These are phyloP conservation scores for Diorhabda elongata DNA, from an alignment of 1,140 invertebrate genomes.

Conservation along the genomic window DNA sequence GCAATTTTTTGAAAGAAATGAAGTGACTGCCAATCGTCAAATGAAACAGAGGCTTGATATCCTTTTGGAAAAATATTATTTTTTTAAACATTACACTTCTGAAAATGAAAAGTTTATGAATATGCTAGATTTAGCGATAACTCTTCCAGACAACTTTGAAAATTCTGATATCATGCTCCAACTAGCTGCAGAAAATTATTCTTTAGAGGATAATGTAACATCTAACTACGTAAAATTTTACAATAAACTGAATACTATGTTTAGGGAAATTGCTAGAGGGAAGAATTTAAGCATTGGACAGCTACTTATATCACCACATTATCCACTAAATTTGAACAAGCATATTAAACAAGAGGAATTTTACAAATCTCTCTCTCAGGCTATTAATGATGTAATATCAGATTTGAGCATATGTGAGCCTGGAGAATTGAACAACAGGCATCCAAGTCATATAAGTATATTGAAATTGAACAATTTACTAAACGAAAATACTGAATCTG, in stretches of 20 bases:
- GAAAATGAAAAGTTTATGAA: conserved; percentile 34
- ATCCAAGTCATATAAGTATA: conserved; percentile 31
- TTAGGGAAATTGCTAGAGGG: conserved; percentile 20
- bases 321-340: conserved; percentile 27
- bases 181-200: conserved; percentile 28
- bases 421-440: conserved; percentile 37
- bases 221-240: conserved; percentile 32
- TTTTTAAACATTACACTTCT: conserved; percentile 26
- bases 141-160: conserved; percentile 26
- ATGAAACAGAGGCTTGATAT: conserved; percentile 25
- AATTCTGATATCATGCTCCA: conserved; percentile 28
- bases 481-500: conserved; percentile 12
- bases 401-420: conserved; percentile 19
- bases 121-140: conserved; percentile 37
- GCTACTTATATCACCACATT: conserved; percentile 28
- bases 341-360: conserved; percentile 29
- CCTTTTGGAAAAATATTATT: conserved; percentile 14
- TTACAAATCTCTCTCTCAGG: conserved; percentile 24
- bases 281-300: conserved; percentile 27
- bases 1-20: conserved; percentile 44
- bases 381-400: conserved; percentile 30
- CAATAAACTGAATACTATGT: conserved; percentile 27
- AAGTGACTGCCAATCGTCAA: conserved; percentile 26
- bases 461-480: conserved; percentile 33
- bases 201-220: conserved; percentile 18